A percentile compares a stretch with the other conserved stretches of the same genome.
Evolutionary conservation across 1,140 invertebrate genomes (phyloP).

Genomic region (Gonioctena quinquepunctata): DNA sequence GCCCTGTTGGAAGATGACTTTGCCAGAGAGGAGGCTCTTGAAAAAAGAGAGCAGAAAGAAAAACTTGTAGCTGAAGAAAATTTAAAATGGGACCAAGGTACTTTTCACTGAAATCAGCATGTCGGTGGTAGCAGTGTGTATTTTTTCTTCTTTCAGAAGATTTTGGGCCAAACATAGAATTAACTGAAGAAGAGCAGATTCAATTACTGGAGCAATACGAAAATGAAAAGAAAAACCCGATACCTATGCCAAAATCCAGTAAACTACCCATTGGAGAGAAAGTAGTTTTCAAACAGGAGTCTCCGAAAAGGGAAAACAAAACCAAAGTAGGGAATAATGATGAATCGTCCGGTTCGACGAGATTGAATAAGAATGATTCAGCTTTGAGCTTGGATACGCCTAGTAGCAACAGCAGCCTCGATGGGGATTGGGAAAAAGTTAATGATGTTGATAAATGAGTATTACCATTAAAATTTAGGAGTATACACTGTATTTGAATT

Average conservation of each 20-base stretch:
- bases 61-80: conserved; percentile 41
- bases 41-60: conserved; percentile 49
- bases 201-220: conserved; percentile 65
- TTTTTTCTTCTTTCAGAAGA: conserved; percentile 57
- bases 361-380: conserved; percentile 38
- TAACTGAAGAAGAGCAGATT: conserved; percentile 65
- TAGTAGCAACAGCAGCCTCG: conserved; percentile 50
- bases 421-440: conserved; percentile 55
- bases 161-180: conserved; percentile 62
- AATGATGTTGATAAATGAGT: conserved; percentile 42
- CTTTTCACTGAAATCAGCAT: no score
- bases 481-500: neutral
- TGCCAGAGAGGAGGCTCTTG: conserved; percentile 55
- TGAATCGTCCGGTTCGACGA: conserved; percentile 2
- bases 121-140: neutral
- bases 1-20: conserved; percentile 63
- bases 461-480: neutral
- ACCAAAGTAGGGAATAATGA: neutral
- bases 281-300: conserved; percentile 23
- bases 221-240: conserved; percentile 46
- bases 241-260: conserved; percentile 1
- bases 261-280: conserved; percentile 20
- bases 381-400: conserved; percentile 39
- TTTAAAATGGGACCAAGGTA: conserved; percentile 56
- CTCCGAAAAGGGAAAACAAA: conserved; percentile 18